phyloP scores from a whole-genome alignment of 2,888 invertebrate species.

The Epirrita christyi region DNA sequence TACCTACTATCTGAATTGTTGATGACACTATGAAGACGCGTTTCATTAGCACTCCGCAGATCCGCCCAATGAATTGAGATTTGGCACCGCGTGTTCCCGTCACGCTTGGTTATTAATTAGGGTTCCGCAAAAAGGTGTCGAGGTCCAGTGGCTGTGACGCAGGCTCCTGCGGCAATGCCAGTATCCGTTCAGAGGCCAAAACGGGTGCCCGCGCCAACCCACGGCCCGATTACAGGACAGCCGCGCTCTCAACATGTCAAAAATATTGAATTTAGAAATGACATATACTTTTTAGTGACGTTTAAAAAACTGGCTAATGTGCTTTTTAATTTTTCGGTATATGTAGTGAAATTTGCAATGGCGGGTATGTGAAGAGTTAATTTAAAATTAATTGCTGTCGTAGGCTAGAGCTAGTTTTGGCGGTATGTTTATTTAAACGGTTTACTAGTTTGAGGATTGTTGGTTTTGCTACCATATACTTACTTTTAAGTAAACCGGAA shows the following conservation, averaged over 20 bases:
- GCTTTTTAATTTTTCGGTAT: constrained; percentile 17
- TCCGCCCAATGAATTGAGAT: constrained; percentile 49
- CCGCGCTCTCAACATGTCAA: constrained; percentile 42
- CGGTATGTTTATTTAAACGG: constrained; percentile 25
- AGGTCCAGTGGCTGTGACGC: constrained; percentile 77
- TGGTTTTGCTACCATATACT: neutral
- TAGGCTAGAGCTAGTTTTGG: constrained; percentile 11
- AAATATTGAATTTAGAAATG: constrained; percentile 39
- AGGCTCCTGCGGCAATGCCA: constrained; percentile 79
- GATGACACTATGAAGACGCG: constrained; percentile 36
- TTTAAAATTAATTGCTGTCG: constrained; percentile 14
- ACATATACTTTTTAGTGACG: constrained; percentile 35
- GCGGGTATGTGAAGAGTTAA: constrained; percentile 24
- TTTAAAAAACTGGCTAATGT: constrained; percentile 34
- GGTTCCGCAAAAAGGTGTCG: constrained; percentile 78
- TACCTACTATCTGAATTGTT: constrained; percentile 30
- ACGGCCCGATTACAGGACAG: constrained; percentile 38
- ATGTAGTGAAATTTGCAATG: constrained; percentile 18
- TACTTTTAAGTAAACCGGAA: too few relatives aligned
- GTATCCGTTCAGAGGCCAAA: constrained; percentile 66
- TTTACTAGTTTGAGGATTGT: constrained; percentile 2
- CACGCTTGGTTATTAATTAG: constrained; percentile 78
- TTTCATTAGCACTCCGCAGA: constrained; percentile 52
- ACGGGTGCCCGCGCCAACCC: constrained; percentile 56
- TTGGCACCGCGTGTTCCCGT: constrained; percentile 61